These are phyloP conservation scores for Drosophila nr. medialis DNA, from an alignment of 2,888 invertebrate species.

Conservation along the genomic window DNA sequence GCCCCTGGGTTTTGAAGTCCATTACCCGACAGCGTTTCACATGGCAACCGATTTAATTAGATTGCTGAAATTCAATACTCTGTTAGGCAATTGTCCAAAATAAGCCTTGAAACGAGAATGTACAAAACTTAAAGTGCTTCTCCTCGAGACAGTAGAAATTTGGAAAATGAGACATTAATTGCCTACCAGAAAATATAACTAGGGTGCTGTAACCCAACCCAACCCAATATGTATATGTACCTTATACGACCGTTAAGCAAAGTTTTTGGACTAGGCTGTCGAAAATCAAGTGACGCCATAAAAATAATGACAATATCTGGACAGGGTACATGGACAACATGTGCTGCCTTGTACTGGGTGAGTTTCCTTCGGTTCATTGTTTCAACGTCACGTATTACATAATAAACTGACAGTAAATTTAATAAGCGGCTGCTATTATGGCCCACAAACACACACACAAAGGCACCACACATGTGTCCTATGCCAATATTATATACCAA, in stretches of 20 bases:
- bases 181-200: constrained; percentile 21
- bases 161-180: constrained; percentile 59
- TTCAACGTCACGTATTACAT: constrained; percentile 73
- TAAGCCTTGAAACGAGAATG: not conserved
- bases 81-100: constrained; percentile 21
- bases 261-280: constrained; percentile 14
- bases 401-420: constrained; percentile 77
- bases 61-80: constrained; percentile 67
- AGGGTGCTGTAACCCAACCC: not conserved
- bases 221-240: not conserved
- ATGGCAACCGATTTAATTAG: constrained; percentile 70
- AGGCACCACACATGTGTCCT: constrained; percentile 20
- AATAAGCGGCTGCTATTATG: constrained; percentile 61
- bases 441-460: constrained; percentile 10
- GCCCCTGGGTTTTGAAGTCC: constrained; percentile 8
- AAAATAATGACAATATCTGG: constrained; percentile 58
- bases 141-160: constrained; percentile 3
- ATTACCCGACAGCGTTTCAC: constrained; percentile 16
- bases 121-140: constrained; percentile 18
- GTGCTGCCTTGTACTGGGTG: constrained; percentile 42
- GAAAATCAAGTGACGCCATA: constrained; percentile 59
- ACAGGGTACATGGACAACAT: constrained; percentile 44
- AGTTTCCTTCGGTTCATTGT: constrained; percentile 50
- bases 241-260: constrained; percentile 24
- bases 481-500: constrained; percentile 40